These are phyloP conservation scores for Diachrysia chrysitis DNA, from an alignment of 2,888 invertebrate genomes.

Conservation along the genomic window DNA sequence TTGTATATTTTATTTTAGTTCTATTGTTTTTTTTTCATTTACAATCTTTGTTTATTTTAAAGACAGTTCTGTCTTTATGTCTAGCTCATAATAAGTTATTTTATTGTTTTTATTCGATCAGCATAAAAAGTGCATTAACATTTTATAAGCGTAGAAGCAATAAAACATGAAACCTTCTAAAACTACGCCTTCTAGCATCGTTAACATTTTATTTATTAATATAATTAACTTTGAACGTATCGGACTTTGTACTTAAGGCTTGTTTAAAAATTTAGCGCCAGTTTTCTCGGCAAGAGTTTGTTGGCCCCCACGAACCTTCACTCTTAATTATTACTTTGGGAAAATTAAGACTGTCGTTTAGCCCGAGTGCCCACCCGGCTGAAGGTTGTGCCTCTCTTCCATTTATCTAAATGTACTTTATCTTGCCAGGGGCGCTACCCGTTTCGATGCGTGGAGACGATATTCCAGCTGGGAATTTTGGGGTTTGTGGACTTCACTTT, in stretches of 20 bases:
- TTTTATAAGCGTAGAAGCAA: conserved; percentile 20
- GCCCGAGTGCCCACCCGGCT: conserved; percentile 82
- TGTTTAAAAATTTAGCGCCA: conserved; percentile 87
- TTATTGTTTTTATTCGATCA: conserved; percentile 2
- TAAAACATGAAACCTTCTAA: conserved; percentile 38
- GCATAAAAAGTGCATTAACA: conserved; percentile 44
- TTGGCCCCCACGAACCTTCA: conserved; percentile 84
- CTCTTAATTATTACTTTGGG: conserved; percentile 90
- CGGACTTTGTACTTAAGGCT: conserved; percentile 86
- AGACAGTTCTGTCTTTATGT: background rate
- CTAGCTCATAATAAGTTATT: background rate
- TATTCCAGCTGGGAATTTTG: conserved; percentile 47
- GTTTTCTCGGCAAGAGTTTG: conserved; percentile 75
- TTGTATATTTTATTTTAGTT: no score
- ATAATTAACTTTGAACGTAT: conserved; percentile 85
- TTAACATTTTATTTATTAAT: conserved; percentile 81
- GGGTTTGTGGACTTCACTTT: background rate
- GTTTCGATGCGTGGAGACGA: conserved; percentile 70
- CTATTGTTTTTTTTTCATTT: background rate
- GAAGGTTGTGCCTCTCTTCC: conserved; percentile 82
- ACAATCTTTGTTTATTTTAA: background rate
- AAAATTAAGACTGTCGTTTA: conserved; percentile 90
- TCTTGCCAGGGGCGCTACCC: conserved; percentile 77
- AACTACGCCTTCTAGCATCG: conserved; percentile 61
- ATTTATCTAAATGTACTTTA: conserved; percentile 89